A percentile compares a stretch with the other conserved stretches of the same genome.
Conservation (phyloP, 2,888 invertebrate genomes). For the Margaritifera margaritifera region DNA sequence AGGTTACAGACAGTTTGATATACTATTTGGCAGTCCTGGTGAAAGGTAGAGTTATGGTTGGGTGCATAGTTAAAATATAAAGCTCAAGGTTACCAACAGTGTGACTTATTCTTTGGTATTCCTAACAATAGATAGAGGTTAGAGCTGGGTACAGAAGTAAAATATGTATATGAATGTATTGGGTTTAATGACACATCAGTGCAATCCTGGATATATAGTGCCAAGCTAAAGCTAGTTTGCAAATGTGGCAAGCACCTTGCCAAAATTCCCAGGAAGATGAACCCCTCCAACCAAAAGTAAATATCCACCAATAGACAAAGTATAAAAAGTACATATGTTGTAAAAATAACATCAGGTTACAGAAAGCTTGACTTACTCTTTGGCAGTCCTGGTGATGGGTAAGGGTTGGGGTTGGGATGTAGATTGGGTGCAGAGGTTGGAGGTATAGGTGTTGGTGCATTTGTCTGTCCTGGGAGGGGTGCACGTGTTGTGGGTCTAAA, state of each 20-base stretch:
- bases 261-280: too few species aligned
- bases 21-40: not conserved
- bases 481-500: constrained; percentile 33
- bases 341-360: not conserved
- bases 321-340: too few species aligned
- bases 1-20: not conserved
- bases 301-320: too few species aligned
- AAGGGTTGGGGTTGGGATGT: constrained; percentile 14
- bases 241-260: too few species aligned
- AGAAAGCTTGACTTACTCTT: constrained; percentile 15
- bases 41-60: not conserved
- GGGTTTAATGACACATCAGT: too few species aligned
- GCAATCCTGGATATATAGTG: too few species aligned
- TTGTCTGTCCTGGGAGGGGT: constrained; percentile 26
- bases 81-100: not conserved
- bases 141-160: constrained; percentile 9
- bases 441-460: constrained; percentile 26
- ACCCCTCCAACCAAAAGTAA: too few species aligned
- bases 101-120: constrained; percentile 37
- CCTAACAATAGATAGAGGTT: constrained; percentile 32
- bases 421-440: constrained; percentile 19
- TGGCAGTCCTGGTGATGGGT: constrained; percentile 26
- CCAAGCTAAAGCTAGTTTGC: too few species aligned
- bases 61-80: not conserved
- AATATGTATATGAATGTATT: too few species aligned